phyloP scores from a whole-genome alignment of 2,888 invertebrate genomes.

The Nomada fabriciana region DNA sequence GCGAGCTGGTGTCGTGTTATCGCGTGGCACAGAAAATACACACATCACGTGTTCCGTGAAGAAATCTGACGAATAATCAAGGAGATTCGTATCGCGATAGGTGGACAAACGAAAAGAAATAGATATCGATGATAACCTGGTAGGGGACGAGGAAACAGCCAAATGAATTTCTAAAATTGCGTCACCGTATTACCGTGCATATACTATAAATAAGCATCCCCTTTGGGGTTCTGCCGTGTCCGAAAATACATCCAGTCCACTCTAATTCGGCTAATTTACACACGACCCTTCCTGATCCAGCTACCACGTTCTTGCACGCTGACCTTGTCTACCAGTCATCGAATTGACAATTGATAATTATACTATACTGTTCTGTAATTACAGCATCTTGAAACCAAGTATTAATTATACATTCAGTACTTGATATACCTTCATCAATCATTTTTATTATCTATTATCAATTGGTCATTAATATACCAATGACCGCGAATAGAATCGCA shows the following conservation, averaged over 20 bases:
- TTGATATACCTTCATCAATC: too few species aligned
- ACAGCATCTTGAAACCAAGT: too few species aligned
- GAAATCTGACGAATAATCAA: conserved; percentile 47
- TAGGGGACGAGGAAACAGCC: conserved; percentile 60
- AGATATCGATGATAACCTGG: conserved; percentile 50
- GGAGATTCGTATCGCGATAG: conserved; percentile 32
- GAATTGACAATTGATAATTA: conserved; percentile 52
- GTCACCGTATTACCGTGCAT: conserved; percentile 49
- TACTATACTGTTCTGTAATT: too few species aligned
- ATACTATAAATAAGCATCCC: conserved; percentile 67
- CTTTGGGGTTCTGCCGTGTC: conserved; percentile 52
- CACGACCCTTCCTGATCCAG: conserved; percentile 71
- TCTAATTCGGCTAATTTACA: conserved; percentile 70
- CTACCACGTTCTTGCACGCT: conserved; percentile 36
- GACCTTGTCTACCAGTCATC: conserved; percentile 66
- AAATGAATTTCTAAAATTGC: conserved; percentile 73
- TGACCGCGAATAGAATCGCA: too few species aligned
- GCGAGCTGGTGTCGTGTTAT: neutral
- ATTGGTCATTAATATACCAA: too few species aligned
- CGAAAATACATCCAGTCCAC: conserved; percentile 68
- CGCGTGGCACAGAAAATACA: neutral
- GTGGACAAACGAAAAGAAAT: conserved; percentile 28
- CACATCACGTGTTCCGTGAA: neutral
- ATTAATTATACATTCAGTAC: too few species aligned
- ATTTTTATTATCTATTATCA: too few species aligned